Base-by-base conservation (phyloP, 2,797 vertebrate species). In the Coregonus suidteri region DNA sequence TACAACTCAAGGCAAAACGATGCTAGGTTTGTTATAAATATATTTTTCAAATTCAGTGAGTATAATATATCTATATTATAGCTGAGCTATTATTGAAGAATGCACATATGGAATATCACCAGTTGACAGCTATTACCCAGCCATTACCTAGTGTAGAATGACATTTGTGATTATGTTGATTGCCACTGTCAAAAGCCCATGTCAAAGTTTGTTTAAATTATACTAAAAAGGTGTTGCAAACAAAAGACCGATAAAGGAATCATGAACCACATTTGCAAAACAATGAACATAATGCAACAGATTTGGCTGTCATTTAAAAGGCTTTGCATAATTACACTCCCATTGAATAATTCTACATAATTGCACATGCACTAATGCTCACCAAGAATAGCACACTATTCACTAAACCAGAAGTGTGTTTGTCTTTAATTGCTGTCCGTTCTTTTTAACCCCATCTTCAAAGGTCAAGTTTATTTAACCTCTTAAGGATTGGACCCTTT, bases 191-290 rank as follows among this genome's bases (percentile, higher is more conserved):
- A 86, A 86, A 91, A 87, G 89, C 83, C 84, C 81, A 84, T 91
- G 90, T 93, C 91, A 93, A 91, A 91, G 87, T 93, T 91, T 90
- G 87, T 89, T 92, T 92, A 90, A 92, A 93, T 93, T 92, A 91
- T 82, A 78, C 80, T 66, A 87, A 93, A 92, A 93, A 94, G 94
- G 93, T 95, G 94, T 90, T 91, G 89, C 86, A 86, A 91, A 86
- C 80, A 84, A 77, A 84, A 85, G 85, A 89, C 84, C 90, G 90
- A 94, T 91, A 93, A 91, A 84, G 75, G 83, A 92, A 88, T 89
- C 91, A 89, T 92, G 90, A 91, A 82, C 86, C 66, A 62, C 90
- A 93, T 94, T 93, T 93, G 91, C 91, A 93, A 93, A 93, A 94
- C 92, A 94, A 92, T 91, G 88, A 90, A 87, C 74, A 88, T 87